These are phyloP conservation scores for Berghia stephanieae DNA, from an alignment of 1,140 invertebrate genomes.

Conservation along the genomic window DNA sequence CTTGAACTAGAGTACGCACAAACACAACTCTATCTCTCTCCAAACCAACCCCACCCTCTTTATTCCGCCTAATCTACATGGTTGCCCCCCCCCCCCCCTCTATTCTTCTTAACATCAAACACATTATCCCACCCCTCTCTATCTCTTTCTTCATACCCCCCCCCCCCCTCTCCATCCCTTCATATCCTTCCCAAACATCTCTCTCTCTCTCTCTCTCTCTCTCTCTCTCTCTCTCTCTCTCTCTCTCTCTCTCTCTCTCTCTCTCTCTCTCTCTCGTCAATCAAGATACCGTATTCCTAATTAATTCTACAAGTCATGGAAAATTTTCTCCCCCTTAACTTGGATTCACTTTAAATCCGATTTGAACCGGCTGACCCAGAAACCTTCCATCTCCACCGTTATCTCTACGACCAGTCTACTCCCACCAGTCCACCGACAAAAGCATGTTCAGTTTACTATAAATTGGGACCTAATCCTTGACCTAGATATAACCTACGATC, in stretches of 20 bases:
- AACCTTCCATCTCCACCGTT: neutral
- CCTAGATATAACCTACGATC: no score
- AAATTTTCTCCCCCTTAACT: no score
- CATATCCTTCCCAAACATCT: neutral
- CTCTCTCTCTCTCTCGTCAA: neutral
- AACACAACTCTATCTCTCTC: no score
- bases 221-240: neutral
- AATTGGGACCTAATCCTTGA: no score
- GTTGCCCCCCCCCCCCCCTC: neutral
- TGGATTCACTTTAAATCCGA: neutral
- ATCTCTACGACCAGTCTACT: neutral
- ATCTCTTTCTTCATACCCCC: neutral
- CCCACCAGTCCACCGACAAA: neutral
- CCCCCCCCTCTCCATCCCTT: neutral
- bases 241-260: neutral
- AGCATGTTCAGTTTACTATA: no score
- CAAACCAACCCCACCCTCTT: neutral
- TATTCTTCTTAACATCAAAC: conserved; percentile 4
- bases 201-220: conserved; percentile 8
- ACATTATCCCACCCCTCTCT: neutral
- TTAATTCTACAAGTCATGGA: no score
- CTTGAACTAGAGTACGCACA: neutral
- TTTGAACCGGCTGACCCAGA: neutral
- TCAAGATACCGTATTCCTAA: no score
- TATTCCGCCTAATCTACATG: neutral